These are phyloP conservation scores for Drosophila eugracilis DNA, from an alignment of 1,140 invertebrate genomes.

Conservation along the genomic window DNA sequence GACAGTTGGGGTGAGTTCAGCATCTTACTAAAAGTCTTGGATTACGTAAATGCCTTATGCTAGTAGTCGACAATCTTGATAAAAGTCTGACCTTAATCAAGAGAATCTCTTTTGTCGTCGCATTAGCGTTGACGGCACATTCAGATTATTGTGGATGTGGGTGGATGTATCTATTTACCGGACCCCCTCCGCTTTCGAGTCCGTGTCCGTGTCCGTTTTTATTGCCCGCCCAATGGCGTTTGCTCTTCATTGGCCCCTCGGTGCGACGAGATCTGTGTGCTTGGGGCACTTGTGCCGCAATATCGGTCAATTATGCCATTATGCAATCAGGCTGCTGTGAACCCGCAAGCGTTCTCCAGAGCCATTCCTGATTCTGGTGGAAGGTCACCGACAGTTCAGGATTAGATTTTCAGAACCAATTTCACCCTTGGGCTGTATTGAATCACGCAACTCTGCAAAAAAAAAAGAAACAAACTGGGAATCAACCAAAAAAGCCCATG, in stretches of 20 bases:
- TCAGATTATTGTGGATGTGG: constrained; percentile 40
- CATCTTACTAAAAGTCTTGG: not conserved
- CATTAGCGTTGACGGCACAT: constrained; percentile 34
- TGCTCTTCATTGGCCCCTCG: constrained; percentile 9
- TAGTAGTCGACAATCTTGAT: constrained; percentile 15
- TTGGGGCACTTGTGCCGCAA: constrained; percentile 48
- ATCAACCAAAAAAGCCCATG: too few relatives aligned
- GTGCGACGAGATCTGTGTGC: constrained; percentile 24
- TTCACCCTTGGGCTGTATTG: not conserved
- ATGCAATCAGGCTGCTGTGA: constrained; percentile 68
- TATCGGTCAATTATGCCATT: constrained; percentile 79
- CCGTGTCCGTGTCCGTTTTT: constrained; percentile 25
- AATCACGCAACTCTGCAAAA: too few relatives aligned
- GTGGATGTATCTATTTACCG: constrained; percentile 31
- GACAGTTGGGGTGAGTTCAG: constrained; percentile 90
- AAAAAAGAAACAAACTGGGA: too few relatives aligned
- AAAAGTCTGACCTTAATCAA: constrained; percentile 44
- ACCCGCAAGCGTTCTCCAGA: constrained; percentile 32
- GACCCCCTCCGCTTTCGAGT: constrained; percentile 23
- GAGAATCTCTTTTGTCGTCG: constrained; percentile 49
- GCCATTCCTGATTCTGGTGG: constrained; percentile 18
- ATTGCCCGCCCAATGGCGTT: constrained; percentile 56
- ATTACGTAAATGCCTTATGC: constrained; percentile 48
- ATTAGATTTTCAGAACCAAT: not conserved
- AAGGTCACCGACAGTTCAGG: constrained; percentile 20